phyloP scores from a whole-genome alignment of 2,797 vertebrate genomes.

The Schizothorax lantsangensis region DNA sequence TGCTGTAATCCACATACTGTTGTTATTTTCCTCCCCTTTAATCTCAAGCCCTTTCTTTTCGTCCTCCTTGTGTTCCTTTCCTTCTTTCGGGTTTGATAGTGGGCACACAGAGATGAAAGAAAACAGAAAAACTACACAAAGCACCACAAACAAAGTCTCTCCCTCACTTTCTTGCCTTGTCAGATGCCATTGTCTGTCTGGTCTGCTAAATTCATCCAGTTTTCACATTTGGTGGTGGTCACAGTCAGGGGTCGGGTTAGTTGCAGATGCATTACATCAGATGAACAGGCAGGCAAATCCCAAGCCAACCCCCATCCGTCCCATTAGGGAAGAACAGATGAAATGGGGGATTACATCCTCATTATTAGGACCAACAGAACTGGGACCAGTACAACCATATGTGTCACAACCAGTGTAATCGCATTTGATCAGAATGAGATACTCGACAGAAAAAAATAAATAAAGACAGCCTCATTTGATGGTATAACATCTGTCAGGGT shows the following conservation, averaged over 20 bases:
- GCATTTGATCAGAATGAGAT: conserved; percentile 21
- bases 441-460: conserved; percentile 2
- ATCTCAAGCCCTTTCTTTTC: conserved; percentile 28
- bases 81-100: conserved; percentile 22
- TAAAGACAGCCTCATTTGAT: conserved; percentile 12
- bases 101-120: conserved; percentile 42
- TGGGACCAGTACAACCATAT: conserved; percentile 33
- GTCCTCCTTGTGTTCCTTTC: conserved; percentile 30
- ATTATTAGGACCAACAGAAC: conserved; percentile 30
- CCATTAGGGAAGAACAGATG: conserved; percentile 41
- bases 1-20: conserved; percentile 60
- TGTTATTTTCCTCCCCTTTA: conserved; percentile 50
- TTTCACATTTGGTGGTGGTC: not conserved
- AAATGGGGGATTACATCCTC: conserved; percentile 19
- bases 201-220: not conserved
- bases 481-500: conserved; percentile 38
- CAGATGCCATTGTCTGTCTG: conserved; percentile 8
- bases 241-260: not conserved
- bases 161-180: conserved; percentile 20
- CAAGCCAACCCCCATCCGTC: not conserved
- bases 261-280: conserved; percentile 46
- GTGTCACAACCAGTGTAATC: conserved; percentile 39
- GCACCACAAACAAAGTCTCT: conserved; percentile 28
- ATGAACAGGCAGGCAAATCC: conserved; percentile 29
- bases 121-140: conserved; percentile 28